Base-by-base conservation (phyloP, 2,888 invertebrate species). In the Nudaria mundana region DNA sequence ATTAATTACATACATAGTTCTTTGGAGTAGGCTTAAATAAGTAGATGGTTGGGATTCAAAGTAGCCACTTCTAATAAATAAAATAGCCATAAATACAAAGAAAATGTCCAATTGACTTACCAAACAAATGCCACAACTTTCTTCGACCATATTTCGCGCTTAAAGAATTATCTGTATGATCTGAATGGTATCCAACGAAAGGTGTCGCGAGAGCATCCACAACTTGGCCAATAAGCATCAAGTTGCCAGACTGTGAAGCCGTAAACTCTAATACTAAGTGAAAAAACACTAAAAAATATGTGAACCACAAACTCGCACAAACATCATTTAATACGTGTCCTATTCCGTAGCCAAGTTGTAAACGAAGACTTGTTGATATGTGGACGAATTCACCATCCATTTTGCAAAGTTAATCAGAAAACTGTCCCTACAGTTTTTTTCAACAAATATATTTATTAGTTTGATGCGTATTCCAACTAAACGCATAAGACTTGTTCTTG, bases 261-360 rank as follows among this genome's bases (percentile, higher is more conserved):
- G 82, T 87, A 63, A 91, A 90, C 63, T 89, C 87, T 29, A 91
- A 72, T 22, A 92, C 90, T 59, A 91, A 81, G 73, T 91, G 91
- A 52, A 96, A 93, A 79, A 93, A 98, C 35, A 98, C 93, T 58
- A 98, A 89, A 30, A 96, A 91, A 77, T 98, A 98, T 1, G 95
- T 95, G 79, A 98, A 98, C 97, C 98, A 98, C 91, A 98, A 94
- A 44, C 96, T 95, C 11, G 97, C 96, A 80, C 96, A 96, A 26
- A 98, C 91, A 81, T 98, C 98, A 78, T 98, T 98, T 58, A 96
- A 90, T 33, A 97, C 92, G 81, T 98, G 97, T 0, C 98, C 97
- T 34, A 96, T 91, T 28, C 91, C 91, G 75, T 93, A 95, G 0
- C 92, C 91, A 11, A 94, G 48, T 58, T 88, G 89, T 13, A 87